Evolutionary conservation across 2,113 vertebrate genomes (phyloP).

Genomic region (Onychorhynchus coronatus): DNA sequence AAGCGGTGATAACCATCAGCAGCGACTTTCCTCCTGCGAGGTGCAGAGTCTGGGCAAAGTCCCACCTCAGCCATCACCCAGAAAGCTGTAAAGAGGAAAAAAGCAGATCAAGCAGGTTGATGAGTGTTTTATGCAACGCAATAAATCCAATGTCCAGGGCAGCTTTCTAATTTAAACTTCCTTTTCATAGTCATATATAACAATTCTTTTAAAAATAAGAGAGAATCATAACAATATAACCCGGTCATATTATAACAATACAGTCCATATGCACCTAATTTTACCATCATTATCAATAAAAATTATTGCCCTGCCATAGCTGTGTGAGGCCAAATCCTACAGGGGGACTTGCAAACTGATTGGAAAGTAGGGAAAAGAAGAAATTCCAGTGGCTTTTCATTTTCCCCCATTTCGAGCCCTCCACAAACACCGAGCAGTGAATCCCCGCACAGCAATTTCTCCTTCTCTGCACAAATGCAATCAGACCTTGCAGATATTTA

Average conservation of each 20-base stretch:
- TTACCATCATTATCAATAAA: not conserved
- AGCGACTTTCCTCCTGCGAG: not conserved
- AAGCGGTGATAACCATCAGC: not conserved
- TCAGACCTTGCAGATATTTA: not conserved
- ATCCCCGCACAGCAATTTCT: not conserved
- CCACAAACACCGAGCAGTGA: not conserved
- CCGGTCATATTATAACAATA: not conserved
- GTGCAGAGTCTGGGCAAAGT: conserved; percentile 35
- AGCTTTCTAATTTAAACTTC: not conserved
- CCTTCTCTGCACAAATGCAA: not conserved
- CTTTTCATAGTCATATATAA: not conserved
- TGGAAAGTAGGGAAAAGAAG: not conserved
- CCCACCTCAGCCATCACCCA: not conserved
- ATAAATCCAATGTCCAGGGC: conserved; percentile 10
- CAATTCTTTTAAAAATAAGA: not conserved
- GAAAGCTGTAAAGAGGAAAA: conserved; percentile 26
- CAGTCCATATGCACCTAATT: not conserved
- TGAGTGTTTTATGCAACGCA: not conserved
- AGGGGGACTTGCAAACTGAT: not conserved
- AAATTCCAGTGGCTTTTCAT: not conserved
- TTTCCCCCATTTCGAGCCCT: not conserved
- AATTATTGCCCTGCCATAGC: not conserved
- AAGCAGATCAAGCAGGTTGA: not conserved
- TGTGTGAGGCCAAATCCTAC: not conserved
- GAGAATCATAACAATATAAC: not conserved